Percentiles rank a stretch among this genome's conserved stretches.
These are phyloP conservation scores for Phalacrocorax pelagicus DNA, from an alignment of 2,113 vertebrate species.

Conservation along the genomic window DNA sequence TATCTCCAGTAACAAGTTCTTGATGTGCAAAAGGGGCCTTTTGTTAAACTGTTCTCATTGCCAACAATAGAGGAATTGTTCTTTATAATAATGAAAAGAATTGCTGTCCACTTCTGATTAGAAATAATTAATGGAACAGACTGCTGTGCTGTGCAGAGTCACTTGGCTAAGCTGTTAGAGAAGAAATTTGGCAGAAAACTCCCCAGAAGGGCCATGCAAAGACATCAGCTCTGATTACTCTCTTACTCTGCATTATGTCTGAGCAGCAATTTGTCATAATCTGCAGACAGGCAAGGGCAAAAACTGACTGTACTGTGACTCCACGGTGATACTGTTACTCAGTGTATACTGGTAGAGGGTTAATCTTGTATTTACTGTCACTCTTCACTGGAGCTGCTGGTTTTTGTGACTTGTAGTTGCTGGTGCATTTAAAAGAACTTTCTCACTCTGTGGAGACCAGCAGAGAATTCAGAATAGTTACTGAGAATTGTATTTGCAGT, in stretches of 20 bases:
- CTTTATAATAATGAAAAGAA: not conserved
- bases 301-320: not conserved
- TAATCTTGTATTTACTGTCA: not conserved
- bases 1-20: not conserved
- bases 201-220: not conserved
- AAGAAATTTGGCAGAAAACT: not conserved
- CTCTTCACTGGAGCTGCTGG: not conserved
- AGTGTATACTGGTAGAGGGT: not conserved
- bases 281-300: not conserved
- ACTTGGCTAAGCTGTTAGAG: not conserved
- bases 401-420: not conserved
- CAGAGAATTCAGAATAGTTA: not conserved
- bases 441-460: fast-evolving
- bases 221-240: not conserved
- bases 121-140: not conserved
- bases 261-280: not conserved
- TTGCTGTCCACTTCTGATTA: not conserved
- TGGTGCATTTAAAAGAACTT: not conserved
- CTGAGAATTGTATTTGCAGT: not conserved
- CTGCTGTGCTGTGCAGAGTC: not conserved
- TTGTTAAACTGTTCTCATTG: not conserved
- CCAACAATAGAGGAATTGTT: not conserved
- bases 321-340: not conserved
- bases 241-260: not conserved
- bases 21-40: not conserved